Conservation (phyloP, 2,797 vertebrate species). For the Lepilemur septentrionalis region DNA sequence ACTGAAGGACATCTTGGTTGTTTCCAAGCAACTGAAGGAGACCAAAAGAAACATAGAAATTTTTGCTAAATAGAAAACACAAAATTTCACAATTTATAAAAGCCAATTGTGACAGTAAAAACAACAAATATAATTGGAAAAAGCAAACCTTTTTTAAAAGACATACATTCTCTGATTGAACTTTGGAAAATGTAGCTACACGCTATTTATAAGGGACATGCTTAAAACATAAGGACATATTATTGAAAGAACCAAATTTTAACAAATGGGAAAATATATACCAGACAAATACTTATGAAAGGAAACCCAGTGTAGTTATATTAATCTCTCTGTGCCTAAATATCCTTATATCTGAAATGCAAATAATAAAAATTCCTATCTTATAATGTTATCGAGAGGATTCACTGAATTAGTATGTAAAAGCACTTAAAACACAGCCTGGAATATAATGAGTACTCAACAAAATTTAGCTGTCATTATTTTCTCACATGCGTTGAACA, state of each 20-base stretch:
- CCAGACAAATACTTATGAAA: not conserved
- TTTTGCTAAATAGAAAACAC: not conserved
- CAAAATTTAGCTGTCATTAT: not conserved
- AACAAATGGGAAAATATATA: not conserved
- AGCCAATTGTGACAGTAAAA: not conserved
- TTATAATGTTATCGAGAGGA: not conserved
- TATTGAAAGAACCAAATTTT: not conserved
- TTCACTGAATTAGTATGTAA: not conserved
- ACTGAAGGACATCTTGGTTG: too few relatives aligned
- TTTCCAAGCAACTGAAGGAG: not conserved
- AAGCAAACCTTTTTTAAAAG: not conserved
- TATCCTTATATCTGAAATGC: not conserved
- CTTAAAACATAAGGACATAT: not conserved
- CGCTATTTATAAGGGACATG: not conserved
- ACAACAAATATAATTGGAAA: not conserved
- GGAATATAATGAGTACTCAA: not conserved
- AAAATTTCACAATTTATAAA: not conserved
- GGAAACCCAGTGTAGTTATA: not conserved
- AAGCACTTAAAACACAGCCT: not conserved
- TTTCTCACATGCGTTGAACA: not conserved
- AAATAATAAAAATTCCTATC: not conserved
- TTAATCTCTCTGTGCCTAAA: not conserved
- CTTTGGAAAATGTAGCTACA: not conserved
- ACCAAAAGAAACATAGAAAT: not conserved
- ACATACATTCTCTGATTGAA: not conserved